phyloP scores from a whole-genome alignment of 2,888 invertebrate genomes.

The Cheilosia impressa region DNA sequence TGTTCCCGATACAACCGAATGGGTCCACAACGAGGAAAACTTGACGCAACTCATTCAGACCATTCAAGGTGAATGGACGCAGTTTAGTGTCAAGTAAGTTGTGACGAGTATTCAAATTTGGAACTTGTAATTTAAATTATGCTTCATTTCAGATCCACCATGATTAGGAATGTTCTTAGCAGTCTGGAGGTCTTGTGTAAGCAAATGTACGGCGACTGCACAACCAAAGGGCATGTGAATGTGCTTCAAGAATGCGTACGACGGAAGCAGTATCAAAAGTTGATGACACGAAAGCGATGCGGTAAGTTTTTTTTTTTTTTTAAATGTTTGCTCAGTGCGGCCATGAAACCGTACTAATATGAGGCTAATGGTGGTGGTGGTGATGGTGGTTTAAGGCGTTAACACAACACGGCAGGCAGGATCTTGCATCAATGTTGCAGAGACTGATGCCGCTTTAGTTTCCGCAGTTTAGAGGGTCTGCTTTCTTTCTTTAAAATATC shows the following conservation, averaged over 20 bases:
- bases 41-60: constrained; percentile 86
- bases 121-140: background rate
- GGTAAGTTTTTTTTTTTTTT: constrained; percentile 84
- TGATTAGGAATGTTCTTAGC: constrained; percentile 85
- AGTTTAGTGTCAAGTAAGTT: constrained; percentile 88
- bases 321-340: too few species aligned
- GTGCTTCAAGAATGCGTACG: constrained; percentile 88
- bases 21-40: constrained; percentile 86
- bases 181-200: constrained; percentile 83
- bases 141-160: constrained; percentile 83
- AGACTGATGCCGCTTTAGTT: too few species aligned
- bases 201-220: constrained; percentile 25
- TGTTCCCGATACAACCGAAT: constrained; percentile 82
- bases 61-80: constrained; percentile 90
- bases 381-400: too few species aligned
- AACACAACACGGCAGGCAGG: too few species aligned
- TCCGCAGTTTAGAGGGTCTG: too few species aligned
- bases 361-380: too few species aligned
- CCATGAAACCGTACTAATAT: too few species aligned
- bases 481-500: too few species aligned
- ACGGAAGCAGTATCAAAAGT: constrained; percentile 88
- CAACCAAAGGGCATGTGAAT: constrained; percentile 85
- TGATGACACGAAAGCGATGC: constrained; percentile 90
- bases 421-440: too few species aligned
- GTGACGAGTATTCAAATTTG: background rate